Conservation (phyloP, 2,888 invertebrate species). For the Meiosimyza platycephala region DNA sequence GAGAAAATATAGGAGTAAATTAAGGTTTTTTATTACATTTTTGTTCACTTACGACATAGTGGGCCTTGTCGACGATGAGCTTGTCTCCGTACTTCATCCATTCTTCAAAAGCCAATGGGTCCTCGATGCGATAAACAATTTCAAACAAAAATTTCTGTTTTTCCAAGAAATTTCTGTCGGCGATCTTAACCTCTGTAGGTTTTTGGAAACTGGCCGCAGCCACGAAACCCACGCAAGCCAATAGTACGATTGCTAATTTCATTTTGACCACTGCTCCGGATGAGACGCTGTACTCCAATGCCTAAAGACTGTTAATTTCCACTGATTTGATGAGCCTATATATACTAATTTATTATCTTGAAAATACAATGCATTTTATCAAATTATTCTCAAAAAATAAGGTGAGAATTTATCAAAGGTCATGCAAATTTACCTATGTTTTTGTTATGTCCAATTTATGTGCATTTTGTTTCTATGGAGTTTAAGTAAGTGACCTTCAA, state of each 20-base stretch:
- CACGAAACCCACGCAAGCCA: slow-evolving; percentile 50
- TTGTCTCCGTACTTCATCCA: slow-evolving; percentile 65
- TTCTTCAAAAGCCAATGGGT: slow-evolving; percentile 56
- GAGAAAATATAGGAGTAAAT: too few relatives aligned
- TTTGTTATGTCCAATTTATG: too few relatives aligned
- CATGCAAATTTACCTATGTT: too few relatives aligned
- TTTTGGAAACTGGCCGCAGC: slow-evolving; percentile 44
- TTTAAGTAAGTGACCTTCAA: too few relatives aligned
- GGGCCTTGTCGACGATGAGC: slow-evolving; percentile 65
- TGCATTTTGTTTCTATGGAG: too few relatives aligned
- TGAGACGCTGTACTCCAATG: slow-evolving; percentile 43
- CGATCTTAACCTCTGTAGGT: slow-evolving; percentile 48
- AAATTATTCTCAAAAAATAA: too few relatives aligned
- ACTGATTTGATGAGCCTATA: slow-evolving; percentile 1
- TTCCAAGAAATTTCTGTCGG: slow-evolving; percentile 52
- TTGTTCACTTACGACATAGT: slow-evolving; percentile 43
- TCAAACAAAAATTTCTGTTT: slow-evolving; percentile 58
- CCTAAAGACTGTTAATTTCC: slow-evolving; percentile 47
- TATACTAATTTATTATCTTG: slow-evolving; percentile 38
- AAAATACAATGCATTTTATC: too few relatives aligned
- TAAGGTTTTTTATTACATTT: not conserved
- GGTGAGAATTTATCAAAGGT: too few relatives aligned
- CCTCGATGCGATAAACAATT: slow-evolving; percentile 51
- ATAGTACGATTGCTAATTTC: slow-evolving; percentile 49
- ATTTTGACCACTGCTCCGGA: slow-evolving; percentile 46